Evolutionary conservation across 92 coral and sea anemone genomes (phyloP), one percentile per base, ranked within the genome.

Genomic region (Porites divaricata): DNA sequence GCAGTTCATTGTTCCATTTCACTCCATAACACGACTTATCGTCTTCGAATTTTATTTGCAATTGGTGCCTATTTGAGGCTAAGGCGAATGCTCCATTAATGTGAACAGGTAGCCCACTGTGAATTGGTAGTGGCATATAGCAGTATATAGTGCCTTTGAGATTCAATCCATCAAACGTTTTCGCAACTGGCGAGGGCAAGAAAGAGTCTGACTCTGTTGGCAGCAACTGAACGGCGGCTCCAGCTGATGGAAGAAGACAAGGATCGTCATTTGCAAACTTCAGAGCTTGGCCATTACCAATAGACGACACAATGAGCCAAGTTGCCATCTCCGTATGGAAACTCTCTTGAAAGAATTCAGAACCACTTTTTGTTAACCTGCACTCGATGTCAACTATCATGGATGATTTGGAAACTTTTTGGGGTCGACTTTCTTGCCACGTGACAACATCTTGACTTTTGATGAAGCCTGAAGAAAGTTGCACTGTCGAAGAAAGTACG

Each of bases 91-190:
- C 85, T 6, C 95, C 95, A 67, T 92, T 92, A 65, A 90, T 87
- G 56, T 92, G 93, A 45, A 95, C 79, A 10, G 95, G 93, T 57
- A 95, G 89, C 1, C 98, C 96, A 70, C 95, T 93, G 52, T 84
- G 83, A 19, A 91, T 86, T 9, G 97, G 96, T 41, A 95, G 89
- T 13, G 98, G 98, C 19, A 95, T 83, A 64, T 88, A 95, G 79
- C 98, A 95, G 80, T 91, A 95, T 11, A 94, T 84, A 21, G 68
- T 75, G 9, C 97, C 98, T 65, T 76, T 72, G n/a, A 26, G 64
- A 21, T n/a, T 13, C 21, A 21, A 12, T 0, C 70, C 76, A 58
- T 69, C 35, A 54, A 68, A 28, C 13, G 19, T 68, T 16, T 68
- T 70, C 17, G 23, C 28, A 59, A 54, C 76, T 17, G 85, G 85